phyloP scores from a whole-genome alignment of 1,140 invertebrate genomes.

The Artemia franciscana region DNA sequence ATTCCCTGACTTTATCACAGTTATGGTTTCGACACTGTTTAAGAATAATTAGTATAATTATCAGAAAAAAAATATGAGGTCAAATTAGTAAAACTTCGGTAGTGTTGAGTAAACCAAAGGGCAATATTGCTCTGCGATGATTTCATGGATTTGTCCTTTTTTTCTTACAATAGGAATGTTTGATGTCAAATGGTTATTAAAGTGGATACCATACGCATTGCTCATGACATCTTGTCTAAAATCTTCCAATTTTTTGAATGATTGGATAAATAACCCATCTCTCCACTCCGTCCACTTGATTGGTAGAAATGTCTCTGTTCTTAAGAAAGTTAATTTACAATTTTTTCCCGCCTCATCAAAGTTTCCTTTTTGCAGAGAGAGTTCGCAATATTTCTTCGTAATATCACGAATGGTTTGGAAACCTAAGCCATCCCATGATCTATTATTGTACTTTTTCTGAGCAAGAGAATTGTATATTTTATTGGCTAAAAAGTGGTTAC shows the following conservation, averaged over 20 bases:
- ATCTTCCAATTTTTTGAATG: background rate
- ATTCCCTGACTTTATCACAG: no score
- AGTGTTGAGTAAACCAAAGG: background rate
- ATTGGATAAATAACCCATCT: no score
- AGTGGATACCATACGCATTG: background rate
- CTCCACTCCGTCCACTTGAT: background rate
- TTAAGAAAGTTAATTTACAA: background rate
- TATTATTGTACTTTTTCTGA: background rate
- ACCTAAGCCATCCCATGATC: background rate
- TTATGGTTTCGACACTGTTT: no score
- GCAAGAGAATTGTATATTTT: background rate
- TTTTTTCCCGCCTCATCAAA: background rate
- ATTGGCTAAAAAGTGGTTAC: background rate
- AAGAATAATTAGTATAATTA: no score
- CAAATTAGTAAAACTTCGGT: background rate
- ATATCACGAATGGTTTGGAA: background rate
- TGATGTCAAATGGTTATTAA: background rate
- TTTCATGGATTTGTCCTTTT: background rate
- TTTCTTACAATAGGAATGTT: background rate
- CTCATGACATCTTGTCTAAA: background rate
- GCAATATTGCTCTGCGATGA: background rate
- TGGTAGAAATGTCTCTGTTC: background rate
- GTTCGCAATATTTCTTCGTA: background rate
- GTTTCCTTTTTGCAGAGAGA: background rate
- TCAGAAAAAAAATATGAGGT: no score